Percentiles rank a stretch among this genome's conserved stretches.
Evolutionary conservation across 2,888 invertebrate species (phyloP).

Genomic region (Dinocampus coccinellae): DNA sequence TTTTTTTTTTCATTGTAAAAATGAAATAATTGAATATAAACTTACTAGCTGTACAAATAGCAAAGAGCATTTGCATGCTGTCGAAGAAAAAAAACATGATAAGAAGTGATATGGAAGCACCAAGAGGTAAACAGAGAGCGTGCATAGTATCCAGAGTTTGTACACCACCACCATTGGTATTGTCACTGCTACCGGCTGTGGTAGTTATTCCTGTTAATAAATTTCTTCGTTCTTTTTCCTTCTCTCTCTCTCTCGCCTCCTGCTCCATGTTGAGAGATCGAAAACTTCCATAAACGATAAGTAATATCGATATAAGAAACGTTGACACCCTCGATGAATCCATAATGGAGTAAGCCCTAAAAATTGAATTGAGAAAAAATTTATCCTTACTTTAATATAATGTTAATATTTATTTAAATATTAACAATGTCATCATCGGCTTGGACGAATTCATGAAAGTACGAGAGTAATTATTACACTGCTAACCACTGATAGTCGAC

Average conservation of each 20-base stretch:
- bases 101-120: conserved; percentile 94
- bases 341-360: conserved; percentile 94
- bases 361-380: conserved; percentile 3
- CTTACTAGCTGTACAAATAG: conserved; percentile 97
- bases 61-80: conserved; percentile 96
- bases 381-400: not conserved
- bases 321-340: conserved; percentile 97
- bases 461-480: conserved; percentile 41
- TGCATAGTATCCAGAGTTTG: conserved; percentile 98
- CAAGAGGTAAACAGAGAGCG: conserved; percentile 94
- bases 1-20: conserved; percentile 7
- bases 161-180: conserved; percentile 71
- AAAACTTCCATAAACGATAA: conserved; percentile 98
- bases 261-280: conserved; percentile 96
- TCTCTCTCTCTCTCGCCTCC: conserved; percentile 87
- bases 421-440: conserved; percentile 16
- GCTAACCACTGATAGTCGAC: conserved; percentile 71
- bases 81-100: conserved; percentile 99
- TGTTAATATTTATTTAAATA: not conserved
- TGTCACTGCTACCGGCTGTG: conserved; percentile 62
- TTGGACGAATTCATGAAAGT: conserved; percentile 17
- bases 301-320: conserved; percentile 95
- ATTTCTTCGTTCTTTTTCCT: conserved; percentile 81
- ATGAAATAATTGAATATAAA: conserved; percentile 52
- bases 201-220: conserved; percentile 73